These are phyloP conservation scores for Lysandra bellargus DNA, from an alignment of 2,888 invertebrate genomes.

Conservation along the genomic window DNA sequence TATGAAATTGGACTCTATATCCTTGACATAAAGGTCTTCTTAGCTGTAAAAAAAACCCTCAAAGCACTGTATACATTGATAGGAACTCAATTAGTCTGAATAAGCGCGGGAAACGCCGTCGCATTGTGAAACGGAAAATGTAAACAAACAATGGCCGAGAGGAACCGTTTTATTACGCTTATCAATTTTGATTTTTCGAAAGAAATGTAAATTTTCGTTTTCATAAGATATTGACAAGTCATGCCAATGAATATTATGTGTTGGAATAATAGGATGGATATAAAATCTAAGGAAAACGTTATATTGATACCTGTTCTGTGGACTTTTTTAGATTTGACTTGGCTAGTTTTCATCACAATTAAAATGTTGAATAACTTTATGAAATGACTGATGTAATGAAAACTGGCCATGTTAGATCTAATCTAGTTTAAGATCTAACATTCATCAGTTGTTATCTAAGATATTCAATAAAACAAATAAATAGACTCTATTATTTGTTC, in stretches of 20 bases:
- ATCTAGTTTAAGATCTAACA: no score
- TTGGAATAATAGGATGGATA: no score
- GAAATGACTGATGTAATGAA: no score
- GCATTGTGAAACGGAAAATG: constrained; percentile 11
- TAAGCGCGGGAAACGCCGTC: constrained; percentile 5
- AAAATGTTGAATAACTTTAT: no score
- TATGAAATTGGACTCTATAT: not conserved
- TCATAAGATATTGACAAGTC: not conserved
- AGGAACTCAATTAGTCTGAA: constrained; percentile 17
- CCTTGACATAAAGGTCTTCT: not conserved
- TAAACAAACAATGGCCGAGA: not conserved
- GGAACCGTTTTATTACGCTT: not conserved
- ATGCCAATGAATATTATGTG: not conserved
- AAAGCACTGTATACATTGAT: not conserved
- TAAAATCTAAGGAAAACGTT: no score
- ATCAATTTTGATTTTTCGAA: not conserved
- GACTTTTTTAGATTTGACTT: no score
- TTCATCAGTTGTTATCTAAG: no score
- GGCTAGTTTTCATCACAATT: no score
- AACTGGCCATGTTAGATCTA: no score
- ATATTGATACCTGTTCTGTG: no score
- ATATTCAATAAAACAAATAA: no score
- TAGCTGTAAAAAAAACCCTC: not conserved
- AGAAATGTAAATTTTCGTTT: not conserved
- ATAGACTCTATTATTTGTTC: no score